A percentile compares a stretch with the other conserved stretches of the same genome.
Conservation (phyloP, 2,113 vertebrate species). For the Eptatretus burgeri region DNA sequence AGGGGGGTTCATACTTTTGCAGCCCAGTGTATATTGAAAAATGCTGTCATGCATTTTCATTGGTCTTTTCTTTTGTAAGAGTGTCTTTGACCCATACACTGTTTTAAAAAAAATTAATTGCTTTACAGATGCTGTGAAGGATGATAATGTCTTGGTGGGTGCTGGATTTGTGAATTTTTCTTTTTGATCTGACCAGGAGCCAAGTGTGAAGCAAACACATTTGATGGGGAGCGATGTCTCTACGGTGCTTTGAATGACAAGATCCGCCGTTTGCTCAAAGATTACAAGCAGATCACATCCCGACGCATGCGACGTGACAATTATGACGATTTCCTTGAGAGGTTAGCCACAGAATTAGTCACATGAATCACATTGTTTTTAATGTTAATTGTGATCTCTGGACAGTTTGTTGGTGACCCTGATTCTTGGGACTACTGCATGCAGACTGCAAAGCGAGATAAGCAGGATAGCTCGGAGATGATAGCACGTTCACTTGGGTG, state of each 20-base stretch:
- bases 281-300: conserved; percentile 62
- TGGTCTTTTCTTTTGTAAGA: no score
- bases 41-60: no score
- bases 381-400: no score
- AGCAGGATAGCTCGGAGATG: no score
- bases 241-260: conserved; percentile 57
- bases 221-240: conserved; percentile 64
- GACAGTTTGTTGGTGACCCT: no score
- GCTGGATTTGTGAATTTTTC: not conserved
- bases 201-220: conserved; percentile 79
- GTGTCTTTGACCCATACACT: not conserved
- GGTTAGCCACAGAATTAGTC: conserved; percentile 18
- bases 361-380: no score
- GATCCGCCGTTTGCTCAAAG: conserved; percentile 46
- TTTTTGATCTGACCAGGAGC: conserved; percentile 24
- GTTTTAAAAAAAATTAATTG: not conserved
- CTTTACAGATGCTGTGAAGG: not conserved
- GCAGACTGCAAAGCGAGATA: no score
- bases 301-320: conserved; percentile 52
- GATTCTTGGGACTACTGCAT: no score
- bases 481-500: no score
- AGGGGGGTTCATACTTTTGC: no score
- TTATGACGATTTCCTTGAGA: conserved; percentile 55
- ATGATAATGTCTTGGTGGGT: not conserved
- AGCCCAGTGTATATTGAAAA: no score